Conservation (phyloP, 2,797 vertebrate species). For the Sebastes trivittatus region DNA sequence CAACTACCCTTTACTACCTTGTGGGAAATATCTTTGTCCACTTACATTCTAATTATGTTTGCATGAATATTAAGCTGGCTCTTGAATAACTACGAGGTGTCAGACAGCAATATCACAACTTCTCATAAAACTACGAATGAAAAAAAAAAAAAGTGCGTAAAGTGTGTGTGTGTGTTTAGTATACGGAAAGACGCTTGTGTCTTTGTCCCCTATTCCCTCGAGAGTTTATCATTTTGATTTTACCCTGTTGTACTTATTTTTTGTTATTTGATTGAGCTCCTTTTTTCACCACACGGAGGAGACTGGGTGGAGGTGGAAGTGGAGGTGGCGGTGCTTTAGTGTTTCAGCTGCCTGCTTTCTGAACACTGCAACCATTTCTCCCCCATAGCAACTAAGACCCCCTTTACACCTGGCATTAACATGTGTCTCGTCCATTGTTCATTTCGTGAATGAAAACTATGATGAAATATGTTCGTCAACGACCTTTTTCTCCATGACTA, state of each 20-base stretch:
- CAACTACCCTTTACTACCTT: slow-evolving; percentile 71
- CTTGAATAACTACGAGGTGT: slow-evolving; percentile 54
- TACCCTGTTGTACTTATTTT: not conserved
- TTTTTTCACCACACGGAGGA: not conserved
- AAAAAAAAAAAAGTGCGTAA: not conserved
- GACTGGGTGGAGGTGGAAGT: not conserved
- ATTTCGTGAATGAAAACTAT: too few species aligned
- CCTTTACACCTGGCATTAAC: not conserved
- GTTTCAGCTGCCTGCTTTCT: slow-evolving; percentile 14
- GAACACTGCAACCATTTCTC: slow-evolving; percentile 12
- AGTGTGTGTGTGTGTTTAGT: not conserved
- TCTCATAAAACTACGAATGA: slow-evolving; percentile 19
- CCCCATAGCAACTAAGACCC: not conserved
- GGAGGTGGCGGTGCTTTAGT: not conserved
- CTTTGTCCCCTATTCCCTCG: not conserved
- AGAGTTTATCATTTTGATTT: slow-evolving; percentile 18
- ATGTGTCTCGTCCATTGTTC: not conserved
- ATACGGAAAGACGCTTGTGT: not conserved
- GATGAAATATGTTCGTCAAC: too few species aligned
- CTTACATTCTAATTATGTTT: slow-evolving; percentile 71
- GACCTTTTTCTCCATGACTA: too few species aligned
- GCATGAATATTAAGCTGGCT: slow-evolving; percentile 63
- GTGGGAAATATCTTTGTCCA: slow-evolving; percentile 73
- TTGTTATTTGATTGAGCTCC: not conserved
- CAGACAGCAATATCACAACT: slow-evolving; percentile 46